These are phyloP conservation scores for Sorex araneus DNA, from an alignment of 2,113 vertebrate species.

Conservation along the genomic window DNA sequence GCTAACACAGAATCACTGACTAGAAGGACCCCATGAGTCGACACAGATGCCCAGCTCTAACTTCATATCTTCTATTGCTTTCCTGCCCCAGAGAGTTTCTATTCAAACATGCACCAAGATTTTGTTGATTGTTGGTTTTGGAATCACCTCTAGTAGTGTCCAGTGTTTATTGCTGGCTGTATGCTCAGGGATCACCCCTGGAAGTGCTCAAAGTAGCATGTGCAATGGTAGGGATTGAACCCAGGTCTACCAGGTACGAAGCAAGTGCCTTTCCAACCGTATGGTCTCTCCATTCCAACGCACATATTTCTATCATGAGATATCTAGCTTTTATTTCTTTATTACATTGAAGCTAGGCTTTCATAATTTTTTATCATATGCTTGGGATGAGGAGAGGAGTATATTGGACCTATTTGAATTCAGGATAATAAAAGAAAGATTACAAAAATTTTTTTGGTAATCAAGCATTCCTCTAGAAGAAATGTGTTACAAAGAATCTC, in stretches of 20 bases:
- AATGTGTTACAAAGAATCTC: neutral
- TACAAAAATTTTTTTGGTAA: neutral
- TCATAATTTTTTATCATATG: neutral
- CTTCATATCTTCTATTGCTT: neutral
- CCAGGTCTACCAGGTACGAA: no score
- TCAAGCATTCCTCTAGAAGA: neutral
- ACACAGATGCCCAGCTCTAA: no score
- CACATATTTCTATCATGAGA: neutral
- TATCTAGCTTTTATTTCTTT: neutral
- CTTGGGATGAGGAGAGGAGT: neutral
- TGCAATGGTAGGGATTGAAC: no score
- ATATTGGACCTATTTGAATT: slow-evolving; percentile 26
- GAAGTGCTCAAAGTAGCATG: no score
- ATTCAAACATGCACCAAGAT: neutral
- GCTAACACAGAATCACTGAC: neutral
- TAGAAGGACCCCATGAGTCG: neutral
- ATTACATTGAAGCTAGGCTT: neutral
- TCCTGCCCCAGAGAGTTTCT: neutral
- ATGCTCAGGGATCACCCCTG: no score
- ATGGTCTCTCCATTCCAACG: no score
- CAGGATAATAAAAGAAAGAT: neutral
- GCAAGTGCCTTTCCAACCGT: no score
- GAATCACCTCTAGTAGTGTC: no score
- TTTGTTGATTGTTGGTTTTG: no score
- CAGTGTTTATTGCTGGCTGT: no score